phyloP scores from a whole-genome alignment of 2,888 invertebrate species.

The Melanchra persicariae region DNA sequence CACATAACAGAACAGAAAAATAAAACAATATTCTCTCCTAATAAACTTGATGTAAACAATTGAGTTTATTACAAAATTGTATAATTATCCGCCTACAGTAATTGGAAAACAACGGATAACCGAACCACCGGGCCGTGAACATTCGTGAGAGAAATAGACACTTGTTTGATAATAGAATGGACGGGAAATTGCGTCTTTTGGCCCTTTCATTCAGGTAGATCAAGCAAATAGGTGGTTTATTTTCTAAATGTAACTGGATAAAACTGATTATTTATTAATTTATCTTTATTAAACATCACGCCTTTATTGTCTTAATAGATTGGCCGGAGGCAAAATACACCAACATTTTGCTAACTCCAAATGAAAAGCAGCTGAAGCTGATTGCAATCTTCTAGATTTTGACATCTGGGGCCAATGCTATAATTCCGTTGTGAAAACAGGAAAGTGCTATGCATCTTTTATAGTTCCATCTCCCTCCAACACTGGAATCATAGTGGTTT shows the following conservation, averaged over 20 bases:
- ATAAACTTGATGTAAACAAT: conserved; percentile 43
- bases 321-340: too few relatives aligned
- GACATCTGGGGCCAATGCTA: too few relatives aligned
- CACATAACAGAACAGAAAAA: conserved; percentile 12
- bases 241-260: conserved; percentile 16
- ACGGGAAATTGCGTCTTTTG: conserved; percentile 44
- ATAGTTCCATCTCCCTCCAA: neutral
- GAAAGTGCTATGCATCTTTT: too few relatives aligned
- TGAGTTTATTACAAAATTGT: conserved; percentile 49
- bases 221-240: conserved; percentile 28
- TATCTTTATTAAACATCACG: neutral
- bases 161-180: conserved; percentile 42
- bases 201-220: conserved; percentile 41
- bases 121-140: conserved; percentile 28
- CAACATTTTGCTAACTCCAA: too few relatives aligned
- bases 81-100: conserved; percentile 59
- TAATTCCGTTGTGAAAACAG: too few relatives aligned
- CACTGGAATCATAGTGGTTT: neutral
- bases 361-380: too few relatives aligned
- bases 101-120: conserved; percentile 58
- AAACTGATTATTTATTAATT: conserved; percentile 8
- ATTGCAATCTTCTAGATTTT: too few relatives aligned
- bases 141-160: conserved; percentile 41
- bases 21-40: conserved; percentile 18
- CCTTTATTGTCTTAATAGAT: neutral